Base-by-base conservation (phyloP, 2,888 invertebrate species). In the Oeneis ivallda region DNA sequence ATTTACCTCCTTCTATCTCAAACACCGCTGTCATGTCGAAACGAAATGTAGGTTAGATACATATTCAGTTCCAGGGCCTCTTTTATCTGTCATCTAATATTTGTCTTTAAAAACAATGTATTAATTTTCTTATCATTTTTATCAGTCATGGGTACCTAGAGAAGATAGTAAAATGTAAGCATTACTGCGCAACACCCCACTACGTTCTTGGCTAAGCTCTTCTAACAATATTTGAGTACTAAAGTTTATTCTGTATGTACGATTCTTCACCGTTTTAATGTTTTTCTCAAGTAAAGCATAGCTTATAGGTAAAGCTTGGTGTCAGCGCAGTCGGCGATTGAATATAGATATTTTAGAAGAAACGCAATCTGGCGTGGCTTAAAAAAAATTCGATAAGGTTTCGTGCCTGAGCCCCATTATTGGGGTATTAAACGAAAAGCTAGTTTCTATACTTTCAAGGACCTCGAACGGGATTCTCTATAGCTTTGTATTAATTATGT, bases 401-500 rank as follows among this genome's bases (percentile, higher is more conserved):
- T 59, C 45, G 26, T 59, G 59, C 17, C 15, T 37, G 37, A 47
- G 15, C 17, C 11, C 37, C 37, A 47, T 17, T 34, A 58, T 5
- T 17, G 34, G 4, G 34, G 34, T 59, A 49, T 32, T 43, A 58
- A 39, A 26, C 34, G 15, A 58, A 39, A 26, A 15, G 34, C 15
- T 59, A 61, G 17, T 19, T 37, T 63, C 56, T 63, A 56, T 47
- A 26, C 47, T 43, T 43, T 56, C 37, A 53, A 52, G 43, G 58
- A 37, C 64, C 64, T 66, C 64, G 64, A 56, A 39, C 63, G 45
- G 61, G 63, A 68, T 52, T 58, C 56, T 39, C 59, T 64, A 26
- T 26, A 26, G n/a, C 26, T 26, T 5, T 26, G 5, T 26, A n/a
- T n/a, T n/a, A n/a, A n/a, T 43, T 15, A 6, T 15, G 15, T 15